Base-by-base conservation (phyloP, 2,113 vertebrate genomes). In the Phainopepla nitens region DNA sequence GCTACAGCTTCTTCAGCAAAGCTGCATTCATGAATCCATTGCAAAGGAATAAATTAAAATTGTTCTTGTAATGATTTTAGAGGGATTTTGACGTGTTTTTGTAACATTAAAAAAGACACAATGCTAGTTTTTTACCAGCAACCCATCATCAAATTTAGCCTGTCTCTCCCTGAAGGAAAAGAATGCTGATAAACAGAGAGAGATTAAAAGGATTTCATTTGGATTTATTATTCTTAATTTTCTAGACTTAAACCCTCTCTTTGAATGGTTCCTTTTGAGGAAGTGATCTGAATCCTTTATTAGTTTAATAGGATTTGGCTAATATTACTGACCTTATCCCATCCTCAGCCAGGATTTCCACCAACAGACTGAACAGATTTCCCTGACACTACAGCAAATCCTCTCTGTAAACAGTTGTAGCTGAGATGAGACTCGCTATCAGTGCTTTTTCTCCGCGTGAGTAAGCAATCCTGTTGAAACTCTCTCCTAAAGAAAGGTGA, bases 221-320 rank as follows among this genome's bases (percentile, higher is more conserved):
- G 31, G 68, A 78, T 90, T 94, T 81, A 81, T 92, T 24, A 41
- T n/a, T 94, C 80, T 83, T 78, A 35, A 54, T 92, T 93, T 94
- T 89, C 64, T 83, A 51, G 60, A 28, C 24, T 76, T 77, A 83
- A 82, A 42, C 17, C 6, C 64, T 31, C 23, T 19, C 25, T 77
- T 80, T 82, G 71, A 92, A 91, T 61, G 27, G 54, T 29, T 91
- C 25, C 72, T 82, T 88, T 70, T 81, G 54, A 95, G 44, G 54
- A 92, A 81, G 42, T 1, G 1, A 60, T 93, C 42, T 11, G 35
- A 90, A 58, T 78, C 64, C 64, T 81, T 81, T 70, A 65, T 87
- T 81, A 83, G 69, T 78, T 81, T 86, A 95, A 96, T 84, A 77
- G 89, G 87, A 93, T 95, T 95, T 95, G n/a, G 64, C 54, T 92